Conservation (phyloP, 2,888 invertebrate species). For the Silvanus unidentatus region DNA sequence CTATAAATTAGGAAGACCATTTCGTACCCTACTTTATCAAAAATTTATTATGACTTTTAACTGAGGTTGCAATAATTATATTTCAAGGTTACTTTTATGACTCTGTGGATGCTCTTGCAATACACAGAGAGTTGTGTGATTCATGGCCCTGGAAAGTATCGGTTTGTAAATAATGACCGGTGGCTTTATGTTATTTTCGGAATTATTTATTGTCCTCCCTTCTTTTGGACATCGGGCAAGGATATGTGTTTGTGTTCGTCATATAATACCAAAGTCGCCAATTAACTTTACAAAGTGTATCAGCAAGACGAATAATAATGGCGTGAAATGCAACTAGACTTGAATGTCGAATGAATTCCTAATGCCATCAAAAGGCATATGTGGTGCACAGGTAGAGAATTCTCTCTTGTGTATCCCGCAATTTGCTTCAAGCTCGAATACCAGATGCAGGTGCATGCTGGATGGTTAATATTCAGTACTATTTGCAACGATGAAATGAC, state of each 20-base stretch:
- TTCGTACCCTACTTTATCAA: constrained; percentile 10
- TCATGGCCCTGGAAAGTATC: constrained; percentile 9
- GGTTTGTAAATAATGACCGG: constrained; percentile 9
- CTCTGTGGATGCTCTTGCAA: too few species aligned
- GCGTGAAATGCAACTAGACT: too few species aligned
- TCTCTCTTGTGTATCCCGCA: too few species aligned
- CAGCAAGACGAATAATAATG: too few species aligned
- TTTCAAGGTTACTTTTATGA: constrained; percentile 10
- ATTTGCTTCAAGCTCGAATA: too few species aligned
- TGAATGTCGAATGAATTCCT: too few species aligned
- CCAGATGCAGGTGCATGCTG: constrained; percentile 17
- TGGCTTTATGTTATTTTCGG: constrained; percentile 11
- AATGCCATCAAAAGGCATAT: too few species aligned
- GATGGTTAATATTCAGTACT: constrained; percentile 3
- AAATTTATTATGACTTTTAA: constrained; percentile 10
- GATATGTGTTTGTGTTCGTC: too few species aligned
- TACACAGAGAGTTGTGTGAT: constrained; percentile 4
- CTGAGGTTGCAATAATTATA: constrained; percentile 14
- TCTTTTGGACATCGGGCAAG: neutral
- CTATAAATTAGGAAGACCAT: neutral
- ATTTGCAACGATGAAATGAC: constrained; percentile 8
- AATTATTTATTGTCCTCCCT: constrained; percentile 9
- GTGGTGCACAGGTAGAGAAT: too few species aligned
- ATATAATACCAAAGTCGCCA: too few species aligned
- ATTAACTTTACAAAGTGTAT: too few species aligned